These are phyloP conservation scores for Neoitamus cyanurus DNA, from an alignment of 2,888 invertebrate genomes.

Conservation along the genomic window DNA sequence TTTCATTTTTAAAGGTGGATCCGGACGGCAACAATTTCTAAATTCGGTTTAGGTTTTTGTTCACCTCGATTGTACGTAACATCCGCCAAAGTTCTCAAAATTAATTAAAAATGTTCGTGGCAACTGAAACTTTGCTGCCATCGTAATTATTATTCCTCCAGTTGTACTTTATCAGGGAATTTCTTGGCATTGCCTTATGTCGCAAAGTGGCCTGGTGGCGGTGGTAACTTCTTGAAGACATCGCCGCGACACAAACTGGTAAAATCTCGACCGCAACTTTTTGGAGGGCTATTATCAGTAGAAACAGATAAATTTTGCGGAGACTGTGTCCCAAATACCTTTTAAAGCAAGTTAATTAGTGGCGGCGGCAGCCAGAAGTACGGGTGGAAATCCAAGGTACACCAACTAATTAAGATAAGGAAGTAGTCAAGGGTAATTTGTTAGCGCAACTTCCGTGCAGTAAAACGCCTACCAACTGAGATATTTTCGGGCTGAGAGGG, in stretches of 20 bases:
- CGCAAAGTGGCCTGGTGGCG: background rate
- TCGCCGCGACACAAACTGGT: background rate
- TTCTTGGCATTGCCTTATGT: background rate
- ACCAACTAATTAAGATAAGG: conserved; percentile 35
- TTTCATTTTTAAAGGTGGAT: background rate
- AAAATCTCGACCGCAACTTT: conserved; percentile 18
- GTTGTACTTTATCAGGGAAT: background rate
- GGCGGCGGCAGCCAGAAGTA: background rate
- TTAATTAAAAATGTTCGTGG: background rate
- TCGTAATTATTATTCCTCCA: background rate
- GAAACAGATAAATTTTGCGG: conserved; percentile 8
- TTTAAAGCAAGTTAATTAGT: conserved; percentile 22
- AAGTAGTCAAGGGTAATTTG: conserved; percentile 33
- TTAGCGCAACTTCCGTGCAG: conserved; percentile 12
- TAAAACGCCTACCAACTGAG: conserved; percentile 17
- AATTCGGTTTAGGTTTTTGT: background rate
- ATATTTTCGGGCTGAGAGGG: background rate
- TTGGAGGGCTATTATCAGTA: conserved; percentile 8
- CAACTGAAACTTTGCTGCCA: background rate
- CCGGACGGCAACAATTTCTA: background rate
- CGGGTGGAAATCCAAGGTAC: background rate
- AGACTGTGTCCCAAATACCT: conserved; percentile 15
- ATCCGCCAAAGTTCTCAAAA: background rate
- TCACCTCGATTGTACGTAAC: background rate
- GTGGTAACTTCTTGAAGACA: background rate